Evolutionary conservation across 2,888 invertebrate species (phyloP).

Genomic region (Amaurobius ferox): DNA sequence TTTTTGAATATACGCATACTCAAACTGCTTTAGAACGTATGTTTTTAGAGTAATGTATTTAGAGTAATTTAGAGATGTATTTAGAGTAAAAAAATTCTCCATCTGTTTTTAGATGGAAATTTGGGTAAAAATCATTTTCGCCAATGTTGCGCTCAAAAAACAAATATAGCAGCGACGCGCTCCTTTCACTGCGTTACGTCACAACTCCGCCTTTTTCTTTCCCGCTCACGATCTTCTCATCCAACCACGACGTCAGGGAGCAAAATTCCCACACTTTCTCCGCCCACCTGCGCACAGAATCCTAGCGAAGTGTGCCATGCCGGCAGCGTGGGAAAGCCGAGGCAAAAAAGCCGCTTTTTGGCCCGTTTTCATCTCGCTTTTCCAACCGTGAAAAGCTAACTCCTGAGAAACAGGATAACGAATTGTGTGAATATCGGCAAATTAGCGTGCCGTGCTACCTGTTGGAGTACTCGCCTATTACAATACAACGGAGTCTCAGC

Average conservation of each 20-base stretch:
- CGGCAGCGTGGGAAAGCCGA: slow-evolving; percentile 70
- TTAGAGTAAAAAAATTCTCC: too few relatives aligned
- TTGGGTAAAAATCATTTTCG: too few relatives aligned
- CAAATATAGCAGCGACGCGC: background rate
- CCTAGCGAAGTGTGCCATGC: slow-evolving; percentile 60
- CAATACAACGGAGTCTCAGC: background rate
- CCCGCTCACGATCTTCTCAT: slow-evolving; percentile 31
- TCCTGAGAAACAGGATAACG: slow-evolving; percentile 66
- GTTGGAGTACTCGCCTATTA: slow-evolving; percentile 40
- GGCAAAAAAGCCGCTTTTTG: slow-evolving; percentile 52
- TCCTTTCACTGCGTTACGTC: slow-evolving; percentile 31
- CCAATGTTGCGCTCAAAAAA: slow-evolving; percentile 11
- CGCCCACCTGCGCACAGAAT: slow-evolving; percentile 52
- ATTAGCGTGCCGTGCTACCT: slow-evolving; percentile 65
- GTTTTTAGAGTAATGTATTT: too few relatives aligned
- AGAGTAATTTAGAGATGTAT: too few relatives aligned
- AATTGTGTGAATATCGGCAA: slow-evolving; percentile 62
- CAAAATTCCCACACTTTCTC: slow-evolving; percentile 71
- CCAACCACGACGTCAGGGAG: slow-evolving; percentile 32
- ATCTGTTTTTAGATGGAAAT: too few relatives aligned
- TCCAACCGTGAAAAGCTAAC: slow-evolving; percentile 65
- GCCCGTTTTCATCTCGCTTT: slow-evolving; percentile 61
- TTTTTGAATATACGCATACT: too few relatives aligned
- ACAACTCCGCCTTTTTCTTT: slow-evolving; percentile 49
- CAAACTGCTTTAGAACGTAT: too few relatives aligned